Evolutionary conservation across 1,140 invertebrate species (phyloP).

Genomic region (Ylistrum balloti): DNA sequence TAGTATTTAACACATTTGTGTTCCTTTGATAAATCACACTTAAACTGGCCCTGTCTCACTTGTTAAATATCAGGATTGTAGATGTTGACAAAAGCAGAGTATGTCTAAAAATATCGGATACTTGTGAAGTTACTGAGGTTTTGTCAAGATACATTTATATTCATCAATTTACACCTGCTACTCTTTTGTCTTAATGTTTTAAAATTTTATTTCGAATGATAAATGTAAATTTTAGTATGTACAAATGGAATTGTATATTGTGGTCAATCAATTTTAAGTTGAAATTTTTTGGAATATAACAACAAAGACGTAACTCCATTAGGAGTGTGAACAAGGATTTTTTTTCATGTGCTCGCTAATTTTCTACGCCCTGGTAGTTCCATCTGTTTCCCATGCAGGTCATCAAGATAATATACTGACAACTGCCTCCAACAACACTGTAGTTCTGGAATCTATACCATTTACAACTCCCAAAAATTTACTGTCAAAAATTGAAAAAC

Average conservation of each 20-base stretch:
- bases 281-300: background rate
- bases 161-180: background rate
- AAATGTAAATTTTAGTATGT: slow-evolving; percentile 24
- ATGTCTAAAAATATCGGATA: slow-evolving; percentile 29
- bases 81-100: slow-evolving; percentile 32
- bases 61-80: background rate
- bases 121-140: slow-evolving; percentile 4
- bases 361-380: background rate
- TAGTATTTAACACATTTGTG: background rate
- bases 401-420: slow-evolving; percentile 29
- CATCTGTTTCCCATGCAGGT: slow-evolving; percentile 30
- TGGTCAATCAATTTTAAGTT: slow-evolving; percentile 40
- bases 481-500: slow-evolving; percentile 40
- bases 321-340: background rate
- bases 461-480: slow-evolving; percentile 34
- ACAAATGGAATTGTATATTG: slow-evolving; percentile 25
- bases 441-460: slow-evolving; percentile 31
- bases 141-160: background rate
- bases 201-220: slow-evolving; percentile 9
- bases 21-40: background rate
- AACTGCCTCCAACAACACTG: slow-evolving; percentile 32
- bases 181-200: slow-evolving; percentile 29
- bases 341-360: slow-evolving; percentile 10
- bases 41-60: background rate
- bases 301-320: slow-evolving; percentile 38